These are phyloP conservation scores for Polydrusus pterygomalis DNA, from an alignment of 2,888 invertebrate species.

Conservation along the genomic window DNA sequence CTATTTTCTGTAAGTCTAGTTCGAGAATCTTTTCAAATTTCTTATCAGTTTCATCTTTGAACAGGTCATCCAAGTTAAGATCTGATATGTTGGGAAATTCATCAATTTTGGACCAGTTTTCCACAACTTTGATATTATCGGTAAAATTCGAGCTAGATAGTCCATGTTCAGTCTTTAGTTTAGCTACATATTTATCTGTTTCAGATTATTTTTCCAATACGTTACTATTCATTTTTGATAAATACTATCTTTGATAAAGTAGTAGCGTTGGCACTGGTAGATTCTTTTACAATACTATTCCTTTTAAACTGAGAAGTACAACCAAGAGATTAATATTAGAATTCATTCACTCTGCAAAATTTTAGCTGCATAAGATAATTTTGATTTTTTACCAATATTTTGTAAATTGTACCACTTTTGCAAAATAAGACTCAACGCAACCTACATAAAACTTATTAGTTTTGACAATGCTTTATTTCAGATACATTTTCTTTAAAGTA, in stretches of 20 bases:
- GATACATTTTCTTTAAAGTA: too few relatives aligned
- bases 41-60: conserved; percentile 60
- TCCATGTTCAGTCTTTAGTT: conserved; percentile 51
- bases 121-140: conserved; percentile 60
- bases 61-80: conserved; percentile 62
- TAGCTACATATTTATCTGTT: conserved; percentile 60
- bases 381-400: too few relatives aligned
- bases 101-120: conserved; percentile 58
- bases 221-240: conserved; percentile 33
- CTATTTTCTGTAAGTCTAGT: conserved; percentile 56
- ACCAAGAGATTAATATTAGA: too few relatives aligned
- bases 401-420: too few relatives aligned
- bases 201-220: conserved; percentile 57
- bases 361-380: too few relatives aligned
- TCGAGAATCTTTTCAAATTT: conserved; percentile 58
- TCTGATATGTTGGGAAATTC: conserved; percentile 62
- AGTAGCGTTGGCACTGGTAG: not conserved
- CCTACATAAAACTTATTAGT: too few relatives aligned
- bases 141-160: conserved; percentile 56
- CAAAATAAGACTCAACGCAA: too few relatives aligned
- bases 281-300: not conserved
- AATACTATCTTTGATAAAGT: too few relatives aligned
- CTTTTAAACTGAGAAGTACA: not conserved
- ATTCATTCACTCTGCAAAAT: too few relatives aligned
- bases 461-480: too few relatives aligned